A percentile compares a stretch with the other conserved stretches of the same genome.
Evolutionary conservation across 2,797 vertebrate species (phyloP).

Genomic region (Sebastes kiyomatsui): DNA sequence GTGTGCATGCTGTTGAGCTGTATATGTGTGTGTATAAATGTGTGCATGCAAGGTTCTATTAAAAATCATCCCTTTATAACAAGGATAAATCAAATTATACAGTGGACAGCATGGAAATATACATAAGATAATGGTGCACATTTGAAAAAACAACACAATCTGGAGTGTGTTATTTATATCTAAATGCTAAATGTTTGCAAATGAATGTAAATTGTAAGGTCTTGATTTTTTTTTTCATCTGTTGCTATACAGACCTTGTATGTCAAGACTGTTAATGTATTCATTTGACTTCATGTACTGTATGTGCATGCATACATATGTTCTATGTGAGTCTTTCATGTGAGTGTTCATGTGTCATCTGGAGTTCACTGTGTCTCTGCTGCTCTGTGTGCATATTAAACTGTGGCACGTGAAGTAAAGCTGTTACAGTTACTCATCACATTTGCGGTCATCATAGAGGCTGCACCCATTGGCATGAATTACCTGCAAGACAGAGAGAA

Average conservation of each 20-base stretch:
- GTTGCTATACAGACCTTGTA: neutral
- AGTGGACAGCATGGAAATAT: neutral
- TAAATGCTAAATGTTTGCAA: neutral
- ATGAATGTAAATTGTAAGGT: neutral
- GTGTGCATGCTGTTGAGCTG: neutral
- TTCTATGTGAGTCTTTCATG: neutral
- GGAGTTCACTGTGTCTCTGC: neutral
- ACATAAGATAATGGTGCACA: neutral
- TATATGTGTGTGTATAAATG: neutral
- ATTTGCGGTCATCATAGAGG: conserved; percentile 32
- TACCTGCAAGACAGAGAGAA: conserved; percentile 78
- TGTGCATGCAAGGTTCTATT: neutral
- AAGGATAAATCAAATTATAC: neutral
- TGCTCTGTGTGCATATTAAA: conserved; percentile 11
- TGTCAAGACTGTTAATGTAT: neutral
- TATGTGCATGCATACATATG: neutral
- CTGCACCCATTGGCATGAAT: conserved; percentile 46
- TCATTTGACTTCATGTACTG: neutral
- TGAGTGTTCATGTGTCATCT: neutral
- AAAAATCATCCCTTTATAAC: neutral
- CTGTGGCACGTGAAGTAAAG: conserved; percentile 27
- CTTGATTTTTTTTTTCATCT: neutral
- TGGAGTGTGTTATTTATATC: neutral
- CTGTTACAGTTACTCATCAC: conserved; percentile 66
- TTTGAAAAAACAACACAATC: neutral